These are phyloP conservation scores for Pseudopleuronectes americanus DNA, from an alignment of 2,797 vertebrate genomes.

Conservation along the genomic window DNA sequence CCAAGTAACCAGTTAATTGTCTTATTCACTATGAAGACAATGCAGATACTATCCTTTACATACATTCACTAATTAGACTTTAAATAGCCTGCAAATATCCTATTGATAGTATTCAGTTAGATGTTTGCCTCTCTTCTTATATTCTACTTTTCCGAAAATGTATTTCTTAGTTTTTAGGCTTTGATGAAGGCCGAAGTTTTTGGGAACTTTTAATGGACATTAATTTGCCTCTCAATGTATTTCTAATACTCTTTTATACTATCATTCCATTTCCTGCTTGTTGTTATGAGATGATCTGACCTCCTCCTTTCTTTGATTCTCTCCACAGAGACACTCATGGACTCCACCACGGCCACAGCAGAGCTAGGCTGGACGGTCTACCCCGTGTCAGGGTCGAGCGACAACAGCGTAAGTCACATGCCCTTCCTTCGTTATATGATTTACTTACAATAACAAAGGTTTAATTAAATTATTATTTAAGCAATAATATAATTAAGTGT, in stretches of 20 bases:
- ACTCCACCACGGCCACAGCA: conserved; percentile 97
- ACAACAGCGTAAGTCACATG: conserved; percentile 83
- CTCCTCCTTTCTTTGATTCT: not conserved
- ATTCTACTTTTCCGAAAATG: too few relatives aligned
- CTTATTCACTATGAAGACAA: too few relatives aligned
- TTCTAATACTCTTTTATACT: not conserved
- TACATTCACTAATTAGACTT: too few relatives aligned
- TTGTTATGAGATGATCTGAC: conserved; percentile 46
- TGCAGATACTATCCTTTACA: too few relatives aligned
- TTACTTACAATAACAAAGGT: not conserved
- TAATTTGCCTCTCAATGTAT: not conserved
- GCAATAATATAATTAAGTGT: not conserved
- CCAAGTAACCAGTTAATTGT: too few relatives aligned
- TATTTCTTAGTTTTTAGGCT: too few relatives aligned
- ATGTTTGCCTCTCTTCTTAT: not conserved
- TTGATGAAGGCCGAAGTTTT: too few relatives aligned
- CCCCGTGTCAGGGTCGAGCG: conserved; percentile 93
- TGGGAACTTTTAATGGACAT: too few relatives aligned
- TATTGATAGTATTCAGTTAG: not conserved
- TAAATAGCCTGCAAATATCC: too few relatives aligned
- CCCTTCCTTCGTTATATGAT: not conserved
- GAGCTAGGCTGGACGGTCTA: conserved; percentile 98
- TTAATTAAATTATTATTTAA: conserved; percentile 25
- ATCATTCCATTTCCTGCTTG: too few relatives aligned
- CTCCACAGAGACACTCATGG: conserved; percentile 94